Evolutionary conservation across 1,140 invertebrate genomes (phyloP).

Genomic region (Drosophila repleta): DNA sequence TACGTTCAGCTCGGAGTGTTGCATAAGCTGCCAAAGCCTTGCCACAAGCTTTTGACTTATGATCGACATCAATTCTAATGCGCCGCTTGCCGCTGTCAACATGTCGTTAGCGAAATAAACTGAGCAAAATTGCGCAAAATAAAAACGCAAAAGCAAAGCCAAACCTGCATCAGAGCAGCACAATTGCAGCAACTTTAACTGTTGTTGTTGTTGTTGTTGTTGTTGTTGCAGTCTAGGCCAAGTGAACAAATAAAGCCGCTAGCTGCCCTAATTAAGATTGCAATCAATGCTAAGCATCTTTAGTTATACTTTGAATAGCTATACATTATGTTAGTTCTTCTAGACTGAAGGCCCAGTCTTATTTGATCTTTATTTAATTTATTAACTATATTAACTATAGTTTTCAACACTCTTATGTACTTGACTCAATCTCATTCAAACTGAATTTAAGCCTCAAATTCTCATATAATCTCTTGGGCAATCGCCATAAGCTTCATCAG

Average conservation of each 20-base stretch:
- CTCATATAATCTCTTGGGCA: too few species aligned
- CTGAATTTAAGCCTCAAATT: too few species aligned
- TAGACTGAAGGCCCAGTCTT: too few species aligned
- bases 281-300: not conserved
- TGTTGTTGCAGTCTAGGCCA: slow-evolving; percentile 30
- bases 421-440: too few species aligned
- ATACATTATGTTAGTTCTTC: too few species aligned
- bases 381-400: too few species aligned
- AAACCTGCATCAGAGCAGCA: too few species aligned
- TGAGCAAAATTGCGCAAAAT: slow-evolving; percentile 32
- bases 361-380: too few species aligned
- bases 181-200: slow-evolving; percentile 10
- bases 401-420: too few species aligned
- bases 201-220: not conserved
- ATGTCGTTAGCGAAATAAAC: slow-evolving; percentile 70
- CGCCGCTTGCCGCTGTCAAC: slow-evolving; percentile 77
- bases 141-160: slow-evolving; percentile 13
- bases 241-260: slow-evolving; percentile 27
- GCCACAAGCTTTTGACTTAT: slow-evolving; percentile 78
- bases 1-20: slow-evolving; percentile 24
- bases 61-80: slow-evolving; percentile 81
- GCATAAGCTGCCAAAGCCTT: slow-evolving; percentile 62
- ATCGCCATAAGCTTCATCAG: not conserved
- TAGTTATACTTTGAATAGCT: not conserved
- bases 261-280: not conserved